phyloP scores from a whole-genome alignment of 2,888 invertebrate species.

The Cremastobaeus sp. region DNA sequence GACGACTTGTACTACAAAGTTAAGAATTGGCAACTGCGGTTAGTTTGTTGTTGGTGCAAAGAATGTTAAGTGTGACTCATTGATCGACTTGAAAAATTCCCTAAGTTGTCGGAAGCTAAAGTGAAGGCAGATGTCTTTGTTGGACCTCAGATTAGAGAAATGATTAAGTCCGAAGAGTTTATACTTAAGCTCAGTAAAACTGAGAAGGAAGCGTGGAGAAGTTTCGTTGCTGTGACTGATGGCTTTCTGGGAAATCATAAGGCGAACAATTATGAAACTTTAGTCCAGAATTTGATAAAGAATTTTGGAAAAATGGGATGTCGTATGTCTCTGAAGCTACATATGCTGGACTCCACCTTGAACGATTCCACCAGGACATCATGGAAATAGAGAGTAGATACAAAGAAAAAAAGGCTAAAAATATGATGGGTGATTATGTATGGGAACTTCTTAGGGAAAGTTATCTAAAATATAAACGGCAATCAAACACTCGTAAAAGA shows the following conservation, averaged over 20 bases:
- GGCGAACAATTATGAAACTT: slow-evolving; percentile 64
- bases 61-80: slow-evolving; percentile 60
- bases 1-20: neutral
- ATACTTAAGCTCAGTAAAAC: too few relatives aligned
- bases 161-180: too few relatives aligned
- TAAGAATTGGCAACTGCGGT: neutral
- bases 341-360: slow-evolving; percentile 68
- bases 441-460: too few relatives aligned
- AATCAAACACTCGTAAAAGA: too few relatives aligned
- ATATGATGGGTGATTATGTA: too few relatives aligned
- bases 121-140: slow-evolving; percentile 52
- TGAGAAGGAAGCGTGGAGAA: too few relatives aligned
- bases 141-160: too few relatives aligned
- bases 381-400: too few relatives aligned
- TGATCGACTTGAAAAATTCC: slow-evolving; percentile 64
- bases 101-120: slow-evolving; percentile 21
- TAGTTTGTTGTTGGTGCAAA: slow-evolving; percentile 6
- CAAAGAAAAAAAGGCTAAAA: too few relatives aligned
- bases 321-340: slow-evolving; percentile 64
- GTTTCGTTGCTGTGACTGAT: too few relatives aligned
- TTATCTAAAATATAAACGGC: too few relatives aligned
- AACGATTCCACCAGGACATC: too few relatives aligned
- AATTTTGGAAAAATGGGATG: slow-evolving; percentile 61
- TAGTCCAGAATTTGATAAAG: slow-evolving; percentile 58
- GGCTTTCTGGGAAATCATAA: slow-evolving; percentile 65